Evolutionary conservation across 2,113 vertebrate species (phyloP), one percentile per base, ranked within the genome.

Genomic region (Garra rufa): DNA sequence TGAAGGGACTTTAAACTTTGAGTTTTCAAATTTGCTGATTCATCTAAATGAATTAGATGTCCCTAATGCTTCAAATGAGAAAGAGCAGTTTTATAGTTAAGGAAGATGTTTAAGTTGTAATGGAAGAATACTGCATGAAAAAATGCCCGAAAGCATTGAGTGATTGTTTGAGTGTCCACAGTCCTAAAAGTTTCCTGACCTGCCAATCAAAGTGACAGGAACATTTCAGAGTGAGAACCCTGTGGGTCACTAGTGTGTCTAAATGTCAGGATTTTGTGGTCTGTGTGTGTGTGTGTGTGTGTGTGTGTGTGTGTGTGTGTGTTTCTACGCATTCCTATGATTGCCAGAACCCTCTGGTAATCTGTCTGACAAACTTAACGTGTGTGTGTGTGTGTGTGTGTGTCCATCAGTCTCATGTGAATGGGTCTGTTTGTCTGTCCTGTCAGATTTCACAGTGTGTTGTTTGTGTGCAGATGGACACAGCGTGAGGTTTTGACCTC

Each of bases 381-480:
- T 61, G 71, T 74, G 71, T 48, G 69, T 71, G 69, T 74, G 70
- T 24, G 41, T 73, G 70, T 44, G 76, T 63, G 55, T 63, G 76
- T 67, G 7, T 28, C 43, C 10, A 17, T 81, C 59, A 81, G 43
- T 67, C 15, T 67, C 4, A 48, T 77, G 21, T 57, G 2, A 63
- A 13, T 34, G 21, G 17, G 15, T 46, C 15, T 19, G 43, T 21
- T 34, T 67, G 34, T 80, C 59, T 67, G 77, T 46, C 77, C n/a
- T 63, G 59, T 65, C 78, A 81, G 2, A 46, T 65, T 80, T 65
- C 13, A 28, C n/a, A 46, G 77, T 80, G 1, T 17, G 76, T 43
- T 52, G 46, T 76, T 50, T 73, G 71, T 74, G 34, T 48, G 77
- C 26, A 48, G 77, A 80, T 80, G 77, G 77, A 44, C 77, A 80